Base-by-base conservation (phyloP, 1,140 invertebrate genomes). In the Atta colombica region DNA sequence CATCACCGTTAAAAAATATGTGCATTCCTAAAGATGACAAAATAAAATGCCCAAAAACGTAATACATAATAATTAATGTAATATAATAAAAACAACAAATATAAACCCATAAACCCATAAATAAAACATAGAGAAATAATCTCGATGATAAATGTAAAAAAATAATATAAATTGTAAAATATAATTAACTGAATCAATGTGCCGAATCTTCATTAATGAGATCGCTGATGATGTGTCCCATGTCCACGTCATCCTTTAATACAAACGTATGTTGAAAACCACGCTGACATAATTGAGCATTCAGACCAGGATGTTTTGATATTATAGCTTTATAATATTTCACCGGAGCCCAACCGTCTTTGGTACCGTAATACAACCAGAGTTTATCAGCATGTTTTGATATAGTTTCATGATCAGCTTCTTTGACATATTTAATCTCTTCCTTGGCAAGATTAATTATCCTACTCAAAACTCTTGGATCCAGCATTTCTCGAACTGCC, bases 221-320 rank as follows among this genome's bases (percentile, higher is more conserved):
- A 81, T 96, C 94, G 10, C 95, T 94, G 21, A 97, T 95, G 49
- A 97, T 95, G 1, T 90, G 89, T 7, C 97, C 97, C 94, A 98
- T 96, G 86, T 96, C 95, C 31, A 96, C 91, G 16, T 97, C 96
- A 87, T 95, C 91, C 0, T 95, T 94, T 25, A 98, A 92, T 12
- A 98, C 97, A 96, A 98, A 99, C 1, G 97, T 96, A 94, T 99
- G 98, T 35, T 96, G 94, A 91, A 97, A 96, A 21, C 96, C 96
- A 72, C 96, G 93, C n/a, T 96, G 95, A 91, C 97, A 97, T 18
- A 98, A 90, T 84, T 96, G 93, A 16, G 97, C 96, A 86, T 97
- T 96, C 10, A 96, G 93, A 77, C 96, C 91, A 0, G 97, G 97
- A 91, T 97, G 96, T 39, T 95, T 94, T 18, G 93, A 86, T 85